Evolutionary conservation across 2,797 vertebrate species (phyloP), one percentile per base, ranked within the genome.

Genomic region (Eulemur rubriventer): DNA sequence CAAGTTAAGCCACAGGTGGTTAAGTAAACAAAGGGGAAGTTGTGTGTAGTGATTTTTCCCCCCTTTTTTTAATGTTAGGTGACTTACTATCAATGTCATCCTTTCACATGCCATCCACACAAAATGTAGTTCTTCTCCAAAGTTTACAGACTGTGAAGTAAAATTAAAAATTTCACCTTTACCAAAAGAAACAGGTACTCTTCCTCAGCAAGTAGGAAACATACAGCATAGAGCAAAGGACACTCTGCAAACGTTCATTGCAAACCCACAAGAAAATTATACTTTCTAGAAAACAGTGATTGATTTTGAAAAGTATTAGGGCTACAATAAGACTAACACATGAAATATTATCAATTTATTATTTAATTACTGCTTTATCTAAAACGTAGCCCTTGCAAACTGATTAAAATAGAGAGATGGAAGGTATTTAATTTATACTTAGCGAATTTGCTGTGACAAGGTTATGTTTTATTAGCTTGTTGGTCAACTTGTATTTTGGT

Each of bases 401-500:
- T 96, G 76, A 93, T 57, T 94, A 89, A 57, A 92, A 35, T 61
- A 55, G 41, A 55, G 8, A 95, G 22, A 48, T 28, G 17, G 38
- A 38, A 90, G 38, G 13, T 91, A 96, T 80, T 88, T 95, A 94
- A 75, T 80, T 63, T 79, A 88, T 52, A 84, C 46, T 95, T 93
- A 94, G 20, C 20, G 22, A 91, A 82, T 83, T 79, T 69, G 30
- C 55, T 87, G 76, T 95, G 89, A 96, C 78, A 93, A 97, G 89
- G 57, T 75, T 93, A 89, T n/a, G 22, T n/a, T 95, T 83, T 95
- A 83, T 84, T 94, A 80, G 57, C 61, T 81, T 86, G 55, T 89
- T 91, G 35, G 63, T 96, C 80, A 92, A 78, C 48, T 89, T 95
- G 26, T 73, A 61, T 85, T 96, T 96, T 94, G 69, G 92, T 94